Conservation (phyloP, 2,113 vertebrate genomes). For the Chiloscyllium plagiosum region DNA sequence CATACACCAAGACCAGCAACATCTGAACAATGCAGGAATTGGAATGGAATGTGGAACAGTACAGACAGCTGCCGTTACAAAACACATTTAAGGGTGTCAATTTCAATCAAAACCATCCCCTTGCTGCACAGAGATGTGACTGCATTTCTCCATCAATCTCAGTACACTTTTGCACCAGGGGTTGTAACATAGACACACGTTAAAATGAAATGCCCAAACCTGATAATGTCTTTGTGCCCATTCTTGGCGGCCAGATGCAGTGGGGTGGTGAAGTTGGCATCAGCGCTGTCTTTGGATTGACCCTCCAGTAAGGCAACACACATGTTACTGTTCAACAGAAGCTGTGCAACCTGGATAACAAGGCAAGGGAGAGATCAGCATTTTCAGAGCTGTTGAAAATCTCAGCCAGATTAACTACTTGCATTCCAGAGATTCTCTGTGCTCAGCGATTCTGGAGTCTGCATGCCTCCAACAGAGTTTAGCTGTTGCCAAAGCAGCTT, state of each 20-base stretch:
- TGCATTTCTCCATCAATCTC: background rate
- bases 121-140: background rate
- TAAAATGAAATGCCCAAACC: conserved; percentile 52
- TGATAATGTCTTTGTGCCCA: conserved; percentile 86
- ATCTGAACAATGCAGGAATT: background rate
- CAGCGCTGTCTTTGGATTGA: conserved; percentile 75
- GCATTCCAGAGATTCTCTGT: background rate
- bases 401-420: background rate
- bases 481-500: background rate
- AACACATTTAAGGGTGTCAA: background rate
- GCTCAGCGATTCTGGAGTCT: background rate
- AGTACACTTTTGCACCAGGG: background rate
- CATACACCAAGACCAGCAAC: background rate
- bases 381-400: background rate
- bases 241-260: conserved; percentile 91
- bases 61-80: background rate
- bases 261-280: conserved; percentile 84
- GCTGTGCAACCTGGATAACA: conserved; percentile 73
- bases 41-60: too few species aligned
- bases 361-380: background rate
- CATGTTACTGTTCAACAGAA: conserved; percentile 86
- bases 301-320: conserved; percentile 82
- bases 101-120: background rate
- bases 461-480: background rate
- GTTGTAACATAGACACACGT: background rate